Base-by-base conservation (phyloP, 2,888 invertebrate genomes). In the Limnephilus lunatus region DNA sequence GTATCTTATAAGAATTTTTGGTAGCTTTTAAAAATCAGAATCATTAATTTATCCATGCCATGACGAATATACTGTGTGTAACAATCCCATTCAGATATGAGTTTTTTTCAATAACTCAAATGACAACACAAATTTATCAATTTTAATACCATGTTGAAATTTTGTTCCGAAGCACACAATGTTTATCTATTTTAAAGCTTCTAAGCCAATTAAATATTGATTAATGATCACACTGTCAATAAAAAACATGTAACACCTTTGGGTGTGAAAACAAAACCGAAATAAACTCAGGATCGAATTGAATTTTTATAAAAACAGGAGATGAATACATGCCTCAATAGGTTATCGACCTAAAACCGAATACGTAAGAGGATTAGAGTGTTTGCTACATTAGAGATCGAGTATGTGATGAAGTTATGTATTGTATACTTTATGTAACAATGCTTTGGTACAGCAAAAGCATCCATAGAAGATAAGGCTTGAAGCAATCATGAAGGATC, bases 181-280 rank as follows among this genome's bases (percentile, higher is more conserved):
- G 19, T 68, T 68, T 25, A 68, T 68, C 25, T 25, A 19, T 68
- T 53, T 53, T 25, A 68, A 68, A 68, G 53, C 53, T 68, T 68
- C 14, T 68, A 25, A 68, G 4, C 53, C 53, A 68, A 68, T 25
- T 68, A 83, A 12, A 32, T 83, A 15, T 83, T 35, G 31, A 83
- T 83, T 83, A 83, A 83, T 83, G 83, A 32, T 83, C 31, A 19
- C 31, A 83, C 31, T 35, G 31, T 31, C 19, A 5, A 83, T 83
- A 83, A 83, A 83, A 83, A 83, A 32, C 53, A 83, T 32, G 31
- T 83, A 83, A 83, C 83, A 83, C 83, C 83, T 83, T 32, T 35
- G 83, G 83, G 83, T 83, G 83, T 35, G 31, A 83, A 83, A 83
- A 83, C 25, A 15, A 19, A 83, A 35, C 25, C 32, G 31, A 83